Percentiles rank a stretch among this genome's conserved stretches.
phyloP scores from a whole-genome alignment of 2,888 invertebrate species.

The Meiosimyza decipiens region DNA sequence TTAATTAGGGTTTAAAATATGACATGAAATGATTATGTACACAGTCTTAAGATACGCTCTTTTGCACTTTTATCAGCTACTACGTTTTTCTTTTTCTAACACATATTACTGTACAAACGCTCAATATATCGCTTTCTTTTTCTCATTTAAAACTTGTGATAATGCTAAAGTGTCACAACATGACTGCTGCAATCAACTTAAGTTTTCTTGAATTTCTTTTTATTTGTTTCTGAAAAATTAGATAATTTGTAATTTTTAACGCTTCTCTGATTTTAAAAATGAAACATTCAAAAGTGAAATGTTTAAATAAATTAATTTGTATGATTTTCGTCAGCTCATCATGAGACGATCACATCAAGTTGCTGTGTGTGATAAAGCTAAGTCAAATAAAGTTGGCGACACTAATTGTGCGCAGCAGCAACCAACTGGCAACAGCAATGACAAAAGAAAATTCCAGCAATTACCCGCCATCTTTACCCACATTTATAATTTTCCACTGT shows the following conservation, averaged over 20 bases:
- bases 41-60: too few species aligned
- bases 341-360: too few species aligned
- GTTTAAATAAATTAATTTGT: slow-evolving; percentile 21
- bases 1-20: neutral
- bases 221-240: too few species aligned
- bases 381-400: slow-evolving; percentile 48
- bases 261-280: slow-evolving; percentile 25
- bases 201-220: slow-evolving; percentile 1
- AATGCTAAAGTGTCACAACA: too few species aligned
- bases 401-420: slow-evolving; percentile 54
- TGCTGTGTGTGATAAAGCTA: too few species aligned
- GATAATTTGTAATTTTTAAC: neutral
- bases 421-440: slow-evolving; percentile 20
- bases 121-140: too few species aligned
- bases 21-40: too few species aligned
- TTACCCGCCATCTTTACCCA: slow-evolving; percentile 31
- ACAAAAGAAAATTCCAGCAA: slow-evolving; percentile 32
- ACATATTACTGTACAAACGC: too few species aligned
- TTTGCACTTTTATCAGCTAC: too few species aligned
- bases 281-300: slow-evolving; percentile 24
- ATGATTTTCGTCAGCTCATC: slow-evolving; percentile 4
- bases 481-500: slow-evolving; percentile 5
- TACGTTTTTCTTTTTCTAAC: too few species aligned
- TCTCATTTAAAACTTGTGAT: too few species aligned
- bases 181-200: neutral